Evolutionary conservation across 2,888 invertebrate genomes (phyloP).

Genomic region (Meteorus colon): DNA sequence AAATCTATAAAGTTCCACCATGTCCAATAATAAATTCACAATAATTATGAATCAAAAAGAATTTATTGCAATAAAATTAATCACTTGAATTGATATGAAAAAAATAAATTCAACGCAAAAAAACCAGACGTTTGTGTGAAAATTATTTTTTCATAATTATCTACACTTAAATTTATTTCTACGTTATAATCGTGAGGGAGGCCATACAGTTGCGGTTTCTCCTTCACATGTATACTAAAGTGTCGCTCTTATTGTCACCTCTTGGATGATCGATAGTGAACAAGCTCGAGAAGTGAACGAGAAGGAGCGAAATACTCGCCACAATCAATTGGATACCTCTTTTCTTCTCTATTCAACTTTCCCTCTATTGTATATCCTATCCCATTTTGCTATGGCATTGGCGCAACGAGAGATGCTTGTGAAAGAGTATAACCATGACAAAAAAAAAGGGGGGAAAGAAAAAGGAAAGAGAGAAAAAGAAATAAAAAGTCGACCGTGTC

Average conservation of each 20-base stretch:
- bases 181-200: slow-evolving; percentile 8
- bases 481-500: no score
- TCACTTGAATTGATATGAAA: no score
- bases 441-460: no score
- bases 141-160: no score
- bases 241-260: slow-evolving; percentile 49
- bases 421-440: no score
- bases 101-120: no score
- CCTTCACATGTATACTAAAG: slow-evolving; percentile 23
- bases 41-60: no score
- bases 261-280: slow-evolving; percentile 53
- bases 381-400: not conserved
- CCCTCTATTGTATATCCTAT: not conserved
- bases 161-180: no score
- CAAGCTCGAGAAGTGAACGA: slow-evolving; percentile 42
- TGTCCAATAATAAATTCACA: no score
- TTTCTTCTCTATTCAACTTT: slow-evolving; percentile 5
- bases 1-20: not conserved
- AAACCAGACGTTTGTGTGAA: no score
- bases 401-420: not conserved
- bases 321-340: slow-evolving; percentile 38
- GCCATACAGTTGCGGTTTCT: slow-evolving; percentile 18
- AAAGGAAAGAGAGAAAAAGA: no score
- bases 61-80: no score
- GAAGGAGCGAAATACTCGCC: slow-evolving; percentile 39